Conservation (phyloP, 2,797 vertebrate genomes). For the Hozukius guyotensis region DNA sequence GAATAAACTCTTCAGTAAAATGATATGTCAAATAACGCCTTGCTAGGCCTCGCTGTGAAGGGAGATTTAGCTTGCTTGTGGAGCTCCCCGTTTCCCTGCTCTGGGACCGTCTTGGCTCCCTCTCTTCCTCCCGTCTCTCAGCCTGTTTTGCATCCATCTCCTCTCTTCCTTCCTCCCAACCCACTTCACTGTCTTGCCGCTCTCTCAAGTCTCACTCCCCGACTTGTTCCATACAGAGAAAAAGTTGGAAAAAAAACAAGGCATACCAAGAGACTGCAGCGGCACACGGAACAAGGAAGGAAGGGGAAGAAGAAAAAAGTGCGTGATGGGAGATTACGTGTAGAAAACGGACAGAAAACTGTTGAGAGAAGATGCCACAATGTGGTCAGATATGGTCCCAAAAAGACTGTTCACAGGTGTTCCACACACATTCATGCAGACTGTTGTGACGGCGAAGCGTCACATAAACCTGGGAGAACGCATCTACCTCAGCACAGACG, state of each 20-base stretch:
- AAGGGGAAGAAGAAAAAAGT: background rate
- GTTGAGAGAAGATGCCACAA: background rate
- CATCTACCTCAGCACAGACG: background rate
- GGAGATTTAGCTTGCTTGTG: constrained; percentile 43
- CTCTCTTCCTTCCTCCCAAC: constrained; percentile 54
- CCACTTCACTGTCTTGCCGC: constrained; percentile 40
- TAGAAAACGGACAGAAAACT: constrained; percentile 6
- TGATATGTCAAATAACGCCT: constrained; percentile 51
- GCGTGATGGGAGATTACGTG: background rate
- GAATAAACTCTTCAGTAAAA: constrained; percentile 63
- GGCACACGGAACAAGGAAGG: background rate
- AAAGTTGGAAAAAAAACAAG: constrained; percentile 52
- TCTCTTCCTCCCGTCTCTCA: constrained; percentile 49
- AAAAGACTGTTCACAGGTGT: constrained; percentile 9
- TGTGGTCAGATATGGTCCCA: background rate
- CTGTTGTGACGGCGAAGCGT: background rate
- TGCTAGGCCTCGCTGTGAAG: constrained; percentile 40
- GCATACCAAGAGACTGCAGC: constrained; percentile 38
- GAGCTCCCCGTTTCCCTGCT: constrained; percentile 58
- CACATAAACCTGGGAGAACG: constrained; percentile 19
- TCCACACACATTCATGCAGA: background rate
- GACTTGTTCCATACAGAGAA: constrained; percentile 40
- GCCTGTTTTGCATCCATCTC: constrained; percentile 69
- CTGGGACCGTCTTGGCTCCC: constrained; percentile 55
- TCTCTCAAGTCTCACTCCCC: constrained; percentile 41